Base-by-base conservation (phyloP, 2,888 invertebrate genomes). In the Sabellastarte sp. region DNA sequence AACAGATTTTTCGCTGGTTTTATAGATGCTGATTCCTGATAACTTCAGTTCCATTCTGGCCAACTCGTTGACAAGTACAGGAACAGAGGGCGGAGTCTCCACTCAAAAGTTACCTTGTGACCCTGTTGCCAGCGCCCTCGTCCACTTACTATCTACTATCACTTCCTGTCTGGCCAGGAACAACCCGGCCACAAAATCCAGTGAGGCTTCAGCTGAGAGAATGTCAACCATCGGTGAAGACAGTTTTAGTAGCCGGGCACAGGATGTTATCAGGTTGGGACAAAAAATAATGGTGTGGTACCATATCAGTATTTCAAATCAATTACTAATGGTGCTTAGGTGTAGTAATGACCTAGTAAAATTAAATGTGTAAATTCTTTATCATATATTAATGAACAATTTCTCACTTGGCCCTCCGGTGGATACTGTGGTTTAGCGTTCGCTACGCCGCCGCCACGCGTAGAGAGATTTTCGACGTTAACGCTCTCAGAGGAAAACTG, bases 201-300 rank as follows among this genome's bases (percentile, higher is more conserved):
- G 10, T 28, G 79, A 79, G 63, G 78, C 78, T 15, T 77, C 80
- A 0, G 64, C 76, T 20, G 80, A 80, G 60, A 66, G 79, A 28
- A 79, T 77, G 77, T 77, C 75, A 61, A 74, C 73, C 63, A 76
- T 76, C 15, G 73, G 75, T 32, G 10, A 20, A 1, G 79, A 78
- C 71, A 76, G 78, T 15, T 77, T 80, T 64, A 75, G 76, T 5
- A 77, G 69, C 61, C 68, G 82, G 32, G 78, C 76, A 50, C 80
- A 80, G 68, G 84, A 85, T 67, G 73, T 84, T n/a, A 79, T 84
- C 61, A 84, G 84, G 84, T 84, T 63, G 51, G 69, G 5, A 50
- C 24, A n/a, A n/a, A n/a, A n/a, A n/a, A n/a, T n/a, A n/a, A n/a
- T n/a, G n/a, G n/a, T n/a, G n/a, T n/a, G n/a, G n/a, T n/a, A n/a